Base-by-base conservation (phyloP, 1,140 invertebrate genomes). In the Aporrectodea caliginosa region DNA sequence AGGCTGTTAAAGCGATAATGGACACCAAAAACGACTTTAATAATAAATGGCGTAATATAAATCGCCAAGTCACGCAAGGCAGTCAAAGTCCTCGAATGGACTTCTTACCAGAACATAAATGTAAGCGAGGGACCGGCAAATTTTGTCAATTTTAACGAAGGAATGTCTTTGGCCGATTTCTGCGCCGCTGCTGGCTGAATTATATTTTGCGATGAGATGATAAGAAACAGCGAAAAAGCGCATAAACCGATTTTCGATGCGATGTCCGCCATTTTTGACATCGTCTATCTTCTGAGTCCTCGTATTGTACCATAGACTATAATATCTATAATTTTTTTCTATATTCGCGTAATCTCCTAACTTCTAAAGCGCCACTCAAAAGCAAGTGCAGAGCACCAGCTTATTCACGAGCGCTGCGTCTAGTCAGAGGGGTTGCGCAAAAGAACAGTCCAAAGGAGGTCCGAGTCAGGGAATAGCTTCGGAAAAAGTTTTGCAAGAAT, bases 21-120 rank as follows among this genome's bases (percentile, higher is more conserved):
- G 72, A 0, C 34, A 6, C 69, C 1, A 34, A 22, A 27, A 16
- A 1, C n/a, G 14, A 75, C n/a, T 1, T 69, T 29, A 29, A 75
- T 35, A 30, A 16, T 75, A 68, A 73, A 68, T 27, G 27, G 27
- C 27, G 27, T 2, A 31, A 22, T 1, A 6, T n/a, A 12, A 31
- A 12, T 22, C 2, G 2, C 1, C 22, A 31, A 32, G n/a, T 35
- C 30, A 76, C n/a, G 0, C 22, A 22, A 0, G 43, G 22, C 43
- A 31, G 31, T 16, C n/a, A 16, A 0, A 0, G 27, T 32, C 68
- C 71, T 1, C 0, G 22, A 27, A 14, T 78, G 43, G 14, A 22
- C 16, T 73, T 83, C 87, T 87, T 85, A 90, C 90, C 90, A 90
- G 82, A 88, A 90, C 73, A 90, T 78, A 84, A 91, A 90, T 83